A percentile compares a stretch with the other conserved stretches of the same genome.
Conservation (phyloP, 2,797 vertebrate species). For the Myioborus miniatus region DNA sequence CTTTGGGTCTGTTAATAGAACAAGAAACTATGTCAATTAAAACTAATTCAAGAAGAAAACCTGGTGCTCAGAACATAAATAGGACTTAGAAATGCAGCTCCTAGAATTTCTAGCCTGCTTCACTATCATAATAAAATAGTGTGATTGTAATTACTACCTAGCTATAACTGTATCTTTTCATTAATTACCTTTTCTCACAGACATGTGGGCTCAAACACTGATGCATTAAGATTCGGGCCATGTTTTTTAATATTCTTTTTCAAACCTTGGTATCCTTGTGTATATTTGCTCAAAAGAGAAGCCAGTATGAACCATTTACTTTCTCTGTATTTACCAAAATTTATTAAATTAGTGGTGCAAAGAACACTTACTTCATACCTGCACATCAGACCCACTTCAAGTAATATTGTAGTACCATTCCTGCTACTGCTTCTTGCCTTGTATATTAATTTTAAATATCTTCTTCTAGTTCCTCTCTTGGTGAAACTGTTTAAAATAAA, state of each 20-base stretch:
- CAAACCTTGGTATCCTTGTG: not conserved
- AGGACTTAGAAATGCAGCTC: not conserved
- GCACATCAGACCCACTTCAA: not conserved
- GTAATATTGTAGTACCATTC: not conserved
- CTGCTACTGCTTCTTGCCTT: not conserved
- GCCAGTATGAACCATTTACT: not conserved
- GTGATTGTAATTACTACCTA: not conserved
- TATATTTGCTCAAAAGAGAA: slow-evolving; percentile 18
- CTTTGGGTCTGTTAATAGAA: not conserved
- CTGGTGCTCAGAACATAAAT: not conserved
- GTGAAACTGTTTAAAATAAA: not conserved
- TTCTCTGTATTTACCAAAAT: not conserved
- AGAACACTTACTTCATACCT: not conserved
- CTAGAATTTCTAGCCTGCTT: not conserved
- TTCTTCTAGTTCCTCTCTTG: not conserved
- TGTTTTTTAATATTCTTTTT: slow-evolving; percentile 20
- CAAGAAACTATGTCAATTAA: not conserved
- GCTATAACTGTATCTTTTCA: not conserved
- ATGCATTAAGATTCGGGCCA: not conserved
- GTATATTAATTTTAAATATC: not conserved
- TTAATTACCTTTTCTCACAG: slow-evolving; percentile 11
- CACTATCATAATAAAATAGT: not conserved
- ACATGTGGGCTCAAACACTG: not conserved
- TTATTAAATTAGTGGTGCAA: not conserved
- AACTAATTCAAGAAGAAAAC: not conserved